These are phyloP conservation scores for Rhimphoctona megacephalus DNA, from an alignment of 2,888 invertebrate species.

Conservation along the genomic window DNA sequence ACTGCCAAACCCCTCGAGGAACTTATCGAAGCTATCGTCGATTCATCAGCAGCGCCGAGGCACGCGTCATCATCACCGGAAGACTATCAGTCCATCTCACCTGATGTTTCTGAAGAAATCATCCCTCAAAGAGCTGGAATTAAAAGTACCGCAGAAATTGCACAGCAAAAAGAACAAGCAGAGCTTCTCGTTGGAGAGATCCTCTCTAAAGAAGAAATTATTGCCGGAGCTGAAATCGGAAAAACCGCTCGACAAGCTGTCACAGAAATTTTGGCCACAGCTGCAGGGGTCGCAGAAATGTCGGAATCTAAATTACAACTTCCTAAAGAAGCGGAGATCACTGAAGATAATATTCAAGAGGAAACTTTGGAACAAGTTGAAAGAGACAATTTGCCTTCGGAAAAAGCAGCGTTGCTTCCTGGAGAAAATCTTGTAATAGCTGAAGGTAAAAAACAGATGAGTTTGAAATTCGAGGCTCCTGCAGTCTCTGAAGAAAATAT, in stretches of 20 bases:
- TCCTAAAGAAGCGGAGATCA: constrained; percentile 37
- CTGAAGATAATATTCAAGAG: constrained; percentile 18
- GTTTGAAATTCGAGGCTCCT: constrained; percentile 39
- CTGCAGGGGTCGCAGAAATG: constrained; percentile 34
- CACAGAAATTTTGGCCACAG: constrained; percentile 32
- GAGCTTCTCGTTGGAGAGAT: constrained; percentile 25
- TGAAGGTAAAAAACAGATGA: constrained; percentile 23
- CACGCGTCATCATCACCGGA: constrained; percentile 65
- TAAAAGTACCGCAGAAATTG: constrained; percentile 17
- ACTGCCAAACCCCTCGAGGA: constrained; percentile 77
- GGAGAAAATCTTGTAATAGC: constrained; percentile 39
- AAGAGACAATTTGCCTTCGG: constrained; percentile 28
- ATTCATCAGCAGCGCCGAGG: constrained; percentile 61
- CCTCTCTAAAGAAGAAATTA: constrained; percentile 21
- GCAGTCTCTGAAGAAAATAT: constrained; percentile 41
- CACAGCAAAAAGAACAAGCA: constrained; percentile 13
- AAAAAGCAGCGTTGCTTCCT: constrained; percentile 31
- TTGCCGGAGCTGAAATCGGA: constrained; percentile 31
- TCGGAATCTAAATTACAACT: constrained; percentile 29
- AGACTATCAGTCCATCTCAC: constrained; percentile 42
- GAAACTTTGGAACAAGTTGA: constrained; percentile 42
- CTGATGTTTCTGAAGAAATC: constrained; percentile 56
- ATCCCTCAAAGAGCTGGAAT: constrained; percentile 3
- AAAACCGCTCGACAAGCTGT: constrained; percentile 46
- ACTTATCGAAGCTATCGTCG: constrained; percentile 77